Base-by-base conservation (phyloP, 1,140 invertebrate species). In the Lucilia sericata region DNA sequence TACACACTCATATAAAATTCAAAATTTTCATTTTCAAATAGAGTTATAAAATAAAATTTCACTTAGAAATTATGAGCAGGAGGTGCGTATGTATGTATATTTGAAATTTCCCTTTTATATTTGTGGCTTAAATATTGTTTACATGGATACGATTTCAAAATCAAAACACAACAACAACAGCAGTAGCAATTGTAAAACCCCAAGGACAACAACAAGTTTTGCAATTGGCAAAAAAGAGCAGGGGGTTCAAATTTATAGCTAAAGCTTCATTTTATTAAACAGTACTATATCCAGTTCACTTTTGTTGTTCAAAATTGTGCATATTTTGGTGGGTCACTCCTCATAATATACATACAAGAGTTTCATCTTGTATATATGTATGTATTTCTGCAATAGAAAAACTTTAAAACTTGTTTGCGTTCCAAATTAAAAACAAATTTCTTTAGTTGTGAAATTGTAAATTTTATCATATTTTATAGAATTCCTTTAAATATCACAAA, bases 81-180 rank as follows among this genome's bases (percentile, higher is more conserved):
- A 30, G 25, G 42, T 42, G 42, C 14, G 51, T 70, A 51, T 82
- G 74, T 76, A 78, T 65, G 82, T 49, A 80, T 74, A 25, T 85
- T 70, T 36, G 47, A 83, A 82, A 85, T 85, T 85, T 85, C 84
- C 74, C 84, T 85, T 84, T 83, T 84, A 84, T 84, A 70, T 70
- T 84, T 84, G 84, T 60, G 84, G 84, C 84, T 42, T 80, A 12
- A 21, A 70, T 70, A 70, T 70, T 5, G 36, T 82, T 30, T 30
- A 74, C 49, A 30, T 30, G 25, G 60, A 70, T 70, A 70, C 42
- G 21, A 51, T 65, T 82, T 25, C 21, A 82, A 83, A 30, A 17
- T 60, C n/a, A 60, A 25, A 49, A 30, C 10, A 19, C 30, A 25
- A 42, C 21, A 75, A 75, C 13, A 55, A 2, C 1, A 30, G 25